Evolutionary conservation across 2,888 invertebrate genomes (phyloP).

Genomic region (Odontomyia ornata): DNA sequence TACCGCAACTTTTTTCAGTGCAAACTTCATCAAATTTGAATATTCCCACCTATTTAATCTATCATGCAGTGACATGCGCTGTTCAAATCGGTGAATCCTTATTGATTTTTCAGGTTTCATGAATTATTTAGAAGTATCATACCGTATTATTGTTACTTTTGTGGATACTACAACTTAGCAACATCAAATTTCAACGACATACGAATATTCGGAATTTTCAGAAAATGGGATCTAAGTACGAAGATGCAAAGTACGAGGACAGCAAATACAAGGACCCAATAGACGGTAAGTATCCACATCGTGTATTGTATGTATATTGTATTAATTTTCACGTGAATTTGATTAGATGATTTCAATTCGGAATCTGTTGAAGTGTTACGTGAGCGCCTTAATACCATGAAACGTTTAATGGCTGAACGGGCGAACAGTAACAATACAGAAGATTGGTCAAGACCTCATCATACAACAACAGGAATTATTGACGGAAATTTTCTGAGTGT

Average conservation of each 20-base stretch:
- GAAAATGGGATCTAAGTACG: constrained; percentile 24
- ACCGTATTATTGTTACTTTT: not conserved
- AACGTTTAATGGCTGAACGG: constrained; percentile 78
- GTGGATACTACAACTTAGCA: not conserved
- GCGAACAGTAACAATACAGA: constrained; percentile 61
- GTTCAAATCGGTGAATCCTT: not conserved
- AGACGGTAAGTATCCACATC: constrained; percentile 26
- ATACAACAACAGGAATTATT: constrained; percentile 71
- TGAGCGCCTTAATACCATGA: constrained; percentile 78
- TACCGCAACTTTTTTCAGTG: no score
- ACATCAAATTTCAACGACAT: not conserved
- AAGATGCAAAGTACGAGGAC: constrained; percentile 18
- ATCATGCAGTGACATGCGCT: not conserved
- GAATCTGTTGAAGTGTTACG: constrained; percentile 86
- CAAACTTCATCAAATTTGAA: no score
- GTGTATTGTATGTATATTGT: not conserved
- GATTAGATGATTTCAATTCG: constrained; percentile 61
- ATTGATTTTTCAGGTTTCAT: not conserved
- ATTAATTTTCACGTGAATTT: not conserved
- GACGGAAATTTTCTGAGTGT: constrained; percentile 84
- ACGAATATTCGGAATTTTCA: not conserved
- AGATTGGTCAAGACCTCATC: constrained; percentile 61
- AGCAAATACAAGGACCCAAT: constrained; percentile 3
- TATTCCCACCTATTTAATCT: not conserved
- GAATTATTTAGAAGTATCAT: not conserved